Evolutionary conservation across 1,140 invertebrate species (phyloP).

Genomic region (Drosophila baimaii): DNA sequence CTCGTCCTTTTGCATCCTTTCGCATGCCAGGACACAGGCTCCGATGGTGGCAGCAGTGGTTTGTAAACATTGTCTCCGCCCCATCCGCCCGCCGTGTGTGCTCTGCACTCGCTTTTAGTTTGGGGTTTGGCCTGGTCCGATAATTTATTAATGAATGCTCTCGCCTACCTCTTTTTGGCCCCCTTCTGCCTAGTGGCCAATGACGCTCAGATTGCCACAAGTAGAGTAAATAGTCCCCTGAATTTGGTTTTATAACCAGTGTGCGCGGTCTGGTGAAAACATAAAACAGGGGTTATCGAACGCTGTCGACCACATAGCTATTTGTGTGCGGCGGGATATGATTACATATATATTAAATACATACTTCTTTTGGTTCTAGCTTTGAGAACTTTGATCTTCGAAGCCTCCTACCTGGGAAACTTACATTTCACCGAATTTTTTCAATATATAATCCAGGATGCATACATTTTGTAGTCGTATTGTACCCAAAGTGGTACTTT

Average conservation of each 20-base stretch:
- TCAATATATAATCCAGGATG: too few species aligned
- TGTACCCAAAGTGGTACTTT: too few species aligned
- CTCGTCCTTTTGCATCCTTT: conserved; percentile 34
- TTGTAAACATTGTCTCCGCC: conserved; percentile 61
- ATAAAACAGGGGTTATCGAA: background rate
- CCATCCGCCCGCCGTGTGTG: conserved; percentile 24
- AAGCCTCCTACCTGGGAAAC: background rate
- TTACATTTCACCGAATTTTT: background rate
- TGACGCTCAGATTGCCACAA: conserved; percentile 5
- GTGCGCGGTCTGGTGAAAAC: too few species aligned
- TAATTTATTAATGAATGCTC: conserved; percentile 82
- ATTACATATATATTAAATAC: too few species aligned
- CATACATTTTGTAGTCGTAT: too few species aligned
- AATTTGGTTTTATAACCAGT: background rate
- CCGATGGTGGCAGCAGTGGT: conserved; percentile 57
- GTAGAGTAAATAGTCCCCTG: background rate
- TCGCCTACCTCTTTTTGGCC: conserved; percentile 63
- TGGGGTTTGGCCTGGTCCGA: conserved; percentile 63
- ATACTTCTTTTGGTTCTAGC: background rate
- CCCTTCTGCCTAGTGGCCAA: background rate
- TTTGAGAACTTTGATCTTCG: background rate
- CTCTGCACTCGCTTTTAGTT: conserved; percentile 61
- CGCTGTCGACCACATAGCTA: background rate
- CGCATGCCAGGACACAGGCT: conserved; percentile 45
- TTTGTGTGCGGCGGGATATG: too few species aligned